Evolutionary conservation across 2,888 invertebrate genomes (phyloP).

Genomic region (Phrixothrix hirtus): DNA sequence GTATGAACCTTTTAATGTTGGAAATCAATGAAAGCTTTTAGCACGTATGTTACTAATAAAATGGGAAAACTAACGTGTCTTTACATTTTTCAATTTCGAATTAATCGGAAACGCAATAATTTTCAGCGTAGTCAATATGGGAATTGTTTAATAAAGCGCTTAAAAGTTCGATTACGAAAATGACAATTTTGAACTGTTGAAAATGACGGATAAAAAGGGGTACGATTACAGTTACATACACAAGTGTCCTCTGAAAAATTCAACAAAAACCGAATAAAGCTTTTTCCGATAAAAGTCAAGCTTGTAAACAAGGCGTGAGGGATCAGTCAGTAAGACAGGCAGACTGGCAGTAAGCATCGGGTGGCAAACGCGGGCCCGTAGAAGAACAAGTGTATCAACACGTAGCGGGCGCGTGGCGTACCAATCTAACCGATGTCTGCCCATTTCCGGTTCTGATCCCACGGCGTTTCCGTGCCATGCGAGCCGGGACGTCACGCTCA

Average conservation of each 20-base stretch:
- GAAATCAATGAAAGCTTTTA: too few relatives aligned
- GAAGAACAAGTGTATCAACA: slow-evolving; percentile 49
- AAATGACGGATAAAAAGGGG: too few relatives aligned
- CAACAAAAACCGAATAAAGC: slow-evolving; percentile 41
- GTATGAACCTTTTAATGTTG: too few relatives aligned
- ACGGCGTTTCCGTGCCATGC: slow-evolving; percentile 49
- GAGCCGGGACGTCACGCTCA: slow-evolving; percentile 48
- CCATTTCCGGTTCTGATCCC: slow-evolving; percentile 50
- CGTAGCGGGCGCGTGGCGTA: slow-evolving; percentile 50
- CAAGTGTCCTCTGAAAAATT: slow-evolving; percentile 35
- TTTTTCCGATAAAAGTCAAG: slow-evolving; percentile 40
- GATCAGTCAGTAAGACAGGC: slow-evolving; percentile 39
- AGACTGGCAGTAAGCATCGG: slow-evolving; percentile 33
- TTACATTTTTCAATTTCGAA: too few relatives aligned
- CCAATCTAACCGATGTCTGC: slow-evolving; percentile 53
- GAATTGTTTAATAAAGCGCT: too few relatives aligned
- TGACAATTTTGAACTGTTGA: too few relatives aligned
- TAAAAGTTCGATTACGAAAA: too few relatives aligned
- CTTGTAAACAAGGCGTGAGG: slow-evolving; percentile 49
- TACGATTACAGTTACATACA: slow-evolving; percentile 17
- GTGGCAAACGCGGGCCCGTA: slow-evolving; percentile 34
- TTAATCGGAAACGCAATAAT: too few relatives aligned
- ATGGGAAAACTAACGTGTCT: too few relatives aligned
- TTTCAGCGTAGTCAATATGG: too few relatives aligned
- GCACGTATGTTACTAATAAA: too few relatives aligned